Evolutionary conservation across 2,113 vertebrate genomes (phyloP), one percentile per base, ranked within the genome.

Genomic region (Arvicanthis niloticus): DNA sequence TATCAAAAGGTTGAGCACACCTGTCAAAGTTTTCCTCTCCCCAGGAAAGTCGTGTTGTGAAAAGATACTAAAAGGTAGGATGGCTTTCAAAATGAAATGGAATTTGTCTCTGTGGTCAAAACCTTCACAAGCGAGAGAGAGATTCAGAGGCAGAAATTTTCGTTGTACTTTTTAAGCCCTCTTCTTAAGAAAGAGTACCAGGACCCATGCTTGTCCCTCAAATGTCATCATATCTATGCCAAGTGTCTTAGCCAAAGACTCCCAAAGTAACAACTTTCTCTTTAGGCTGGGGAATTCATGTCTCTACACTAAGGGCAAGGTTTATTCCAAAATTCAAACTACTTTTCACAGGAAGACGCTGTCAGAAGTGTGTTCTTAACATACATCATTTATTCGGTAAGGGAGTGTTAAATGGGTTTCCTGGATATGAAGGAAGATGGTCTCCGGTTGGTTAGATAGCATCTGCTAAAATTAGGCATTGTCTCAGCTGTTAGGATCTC

Each of bases 401-500:
- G 51, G 48, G 31, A 26, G 40, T 34, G 13, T 45, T 34, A 8
- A 26, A 8, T 24, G 70, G 88, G 45, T 40, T 75, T 77, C 51
- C 78, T 73, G 29, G 88, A 51, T 58, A 4, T 3, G 40, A 34
- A 94, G 34, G 42, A 85, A 3, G 11, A 26, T 40, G 15, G 7
- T 62, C 21, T 3, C n/a, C 7, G 19, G 56, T 56, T 22, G 45
- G 19, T 48, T 51, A 31, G 60, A 68, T 1, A 88, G 58, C 56
- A 45, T 22, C 75, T n/a, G 56, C 42, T 85, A 91, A 93, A 94
- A 58, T 56, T 51, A 70, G 80, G 58, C n/a, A 80, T 90, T 53
- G 58, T n/a, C 80, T 96, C 81, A 84, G 42, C 29, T 24, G 26
- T 60, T 62, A 97, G 51, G 51, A 73, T 65, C 58, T 60, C 75